Evolutionary conservation across 2,888 invertebrate genomes (phyloP), one percentile per base, ranked within the genome.

Genomic region (Metopia argyrocephala): DNA sequence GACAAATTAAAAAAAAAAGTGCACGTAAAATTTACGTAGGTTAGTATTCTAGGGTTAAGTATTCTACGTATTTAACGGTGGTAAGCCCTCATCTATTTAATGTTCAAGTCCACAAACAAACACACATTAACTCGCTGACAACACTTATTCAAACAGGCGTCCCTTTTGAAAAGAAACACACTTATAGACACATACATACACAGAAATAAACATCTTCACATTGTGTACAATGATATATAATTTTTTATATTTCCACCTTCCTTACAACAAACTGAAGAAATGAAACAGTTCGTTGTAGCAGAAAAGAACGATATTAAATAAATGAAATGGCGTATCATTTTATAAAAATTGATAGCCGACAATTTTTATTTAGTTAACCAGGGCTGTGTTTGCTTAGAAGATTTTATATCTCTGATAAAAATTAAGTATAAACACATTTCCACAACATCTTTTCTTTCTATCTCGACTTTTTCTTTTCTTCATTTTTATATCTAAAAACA

Each of bases 401-500:
- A 61, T 54, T 59, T 74, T n/a, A 50, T 27, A 64, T 64, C 28
- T 69, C 62, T 76, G 54, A 69, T 76, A 69, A 76, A 31, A 65
- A 70, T 54, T 25, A 12, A 45, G 52, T 23, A 52, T 21, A 6
- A 21, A 21, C 52, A 21, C 20, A 9, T 50, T 50, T 5, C 9
- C 21, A 20, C 2, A 0, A 50, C 9, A 52, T 68, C 68, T 27
- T 48, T 64, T 48, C 15, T 12, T 21, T 21, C n/a, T 64, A 4
- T 46, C 48, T 38, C 5, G 50, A 52, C 12, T 45, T 38, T 6
- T 28, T 21, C 18, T 28, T 45, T 56, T 38, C 12, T 48, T 20
- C 28, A 31, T 54, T 65, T 64, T 48, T 48, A 56, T 20, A 54
- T 59, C 61, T n/a, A n/a, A n/a, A n/a, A n/a, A n/a, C n/a, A n/a